Conservation (phyloP, 1,140 invertebrate genomes). For the Drosophila grimshawi region DNA sequence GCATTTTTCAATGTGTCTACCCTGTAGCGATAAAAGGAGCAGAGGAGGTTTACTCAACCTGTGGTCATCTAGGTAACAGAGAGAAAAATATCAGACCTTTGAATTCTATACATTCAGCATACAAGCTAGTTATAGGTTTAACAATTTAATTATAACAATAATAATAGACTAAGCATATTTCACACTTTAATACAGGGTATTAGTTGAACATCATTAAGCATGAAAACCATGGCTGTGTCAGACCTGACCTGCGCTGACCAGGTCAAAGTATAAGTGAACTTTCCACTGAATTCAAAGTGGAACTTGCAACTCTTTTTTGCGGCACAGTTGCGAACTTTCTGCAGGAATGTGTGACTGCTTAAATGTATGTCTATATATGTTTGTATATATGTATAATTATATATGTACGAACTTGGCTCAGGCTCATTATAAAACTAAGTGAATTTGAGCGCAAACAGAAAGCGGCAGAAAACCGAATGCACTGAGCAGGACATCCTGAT, state of each 20-base stretch:
- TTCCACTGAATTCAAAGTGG: slow-evolving; percentile 40
- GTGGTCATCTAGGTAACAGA: too few relatives aligned
- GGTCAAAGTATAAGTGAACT: slow-evolving; percentile 56
- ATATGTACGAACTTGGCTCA: slow-evolving; percentile 3
- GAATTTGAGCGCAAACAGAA: slow-evolving; percentile 22
- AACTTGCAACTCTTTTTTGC: slow-evolving; percentile 6
- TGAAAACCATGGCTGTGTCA: too few relatives aligned
- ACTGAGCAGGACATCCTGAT: slow-evolving; percentile 25
- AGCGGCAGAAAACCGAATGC: slow-evolving; percentile 49
- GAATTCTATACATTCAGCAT: too few relatives aligned
- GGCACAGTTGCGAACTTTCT: slow-evolving; percentile 5
- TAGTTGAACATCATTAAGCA: not conserved
- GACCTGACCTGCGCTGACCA: slow-evolving; percentile 27
- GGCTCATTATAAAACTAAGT: slow-evolving; percentile 57
- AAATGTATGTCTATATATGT: not conserved
- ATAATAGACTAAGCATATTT: too few relatives aligned
- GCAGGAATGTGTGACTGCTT: not conserved
- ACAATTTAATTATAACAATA: too few relatives aligned
- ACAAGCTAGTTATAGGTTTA: too few relatives aligned
- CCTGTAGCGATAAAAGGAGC: not conserved
- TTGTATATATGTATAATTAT: too few relatives aligned
- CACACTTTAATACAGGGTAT: not conserved
- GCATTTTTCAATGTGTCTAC: slow-evolving; percentile 17
- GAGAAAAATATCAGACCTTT: too few relatives aligned
- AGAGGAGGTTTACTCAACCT: not conserved